Evolutionary conservation across 2,888 invertebrate genomes (phyloP), one percentile per base, ranked within the genome.

Genomic region (Willowsia nigromaculata): DNA sequence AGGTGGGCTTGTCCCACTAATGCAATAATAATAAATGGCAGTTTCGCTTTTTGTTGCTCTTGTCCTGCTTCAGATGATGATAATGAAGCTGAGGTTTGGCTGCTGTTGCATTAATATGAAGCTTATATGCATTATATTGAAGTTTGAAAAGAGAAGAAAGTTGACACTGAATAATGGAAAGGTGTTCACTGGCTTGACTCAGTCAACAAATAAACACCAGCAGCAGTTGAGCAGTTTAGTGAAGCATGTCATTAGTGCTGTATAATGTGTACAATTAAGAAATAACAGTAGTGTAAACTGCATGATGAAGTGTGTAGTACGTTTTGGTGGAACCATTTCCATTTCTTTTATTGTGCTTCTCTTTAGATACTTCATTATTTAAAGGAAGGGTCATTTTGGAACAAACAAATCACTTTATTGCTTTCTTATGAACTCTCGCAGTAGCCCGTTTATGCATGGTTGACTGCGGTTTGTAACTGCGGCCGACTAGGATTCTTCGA

Each of bases 321-420:
- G 56, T 59, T 85, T 43, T n/a, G 40, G 15, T 11, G n/a, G n/a
- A n/a, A n/a, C n/a, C n/a, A n/a, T n/a, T n/a, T n/a, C n/a, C n/a
- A 68, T 68, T 33, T 18, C 33, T 40, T 71, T 71, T 43, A 4
- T 22, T 71, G 5, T n/a, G n/a, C n/a, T n/a, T n/a, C 13, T 47
- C 25, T 22, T 74, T 25, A 43, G 47, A 43, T 7, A 9, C 47
- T 43, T 53, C 53, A 82, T 84, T 71, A 25, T 84, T 13, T n/a
- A n/a, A n/a, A n/a, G n/a, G n/a, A 40, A 81, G 40, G 86, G 78
- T 81, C 81, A 68, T 71, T 86, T 81, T 78, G 27, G 50, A 78
- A 78, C 22, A 30, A 85, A 80, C 80, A 86, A 86, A 86, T 86
- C 86, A 81, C 30, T 81, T 86, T 86, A 86, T 81, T 76, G 80